Evolutionary conservation across 2,113 vertebrate species (phyloP).

Genomic region (Furnarius figulus): DNA sequence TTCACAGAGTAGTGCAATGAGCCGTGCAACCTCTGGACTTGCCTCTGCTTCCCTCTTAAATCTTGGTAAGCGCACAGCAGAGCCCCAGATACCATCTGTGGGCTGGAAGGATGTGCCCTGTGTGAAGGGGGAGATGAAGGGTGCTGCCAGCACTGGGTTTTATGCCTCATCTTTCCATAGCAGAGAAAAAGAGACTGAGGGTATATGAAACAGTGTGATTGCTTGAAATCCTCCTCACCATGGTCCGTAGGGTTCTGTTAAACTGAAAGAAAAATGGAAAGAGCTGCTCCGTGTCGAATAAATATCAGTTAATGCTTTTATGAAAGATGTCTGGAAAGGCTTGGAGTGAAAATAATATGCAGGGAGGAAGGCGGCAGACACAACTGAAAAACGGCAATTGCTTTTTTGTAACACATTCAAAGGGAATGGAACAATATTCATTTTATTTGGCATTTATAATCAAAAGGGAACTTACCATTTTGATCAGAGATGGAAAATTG

Average conservation of each 20-base stretch:
- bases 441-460: constrained; percentile 13
- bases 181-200: neutral
- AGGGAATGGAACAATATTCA: neutral
- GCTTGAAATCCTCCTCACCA: neutral
- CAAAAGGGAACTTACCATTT: neutral
- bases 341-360: neutral
- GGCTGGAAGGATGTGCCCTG: neutral
- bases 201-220: neutral
- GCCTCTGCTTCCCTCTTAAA: neutral
- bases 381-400: neutral
- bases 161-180: neutral
- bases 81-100: neutral
- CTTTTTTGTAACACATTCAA: neutral
- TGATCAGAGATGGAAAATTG: constrained; percentile 25
- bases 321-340: neutral
- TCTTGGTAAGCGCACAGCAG: neutral
- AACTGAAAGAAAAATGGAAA: neutral
- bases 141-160: neutral
- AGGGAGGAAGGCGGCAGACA: neutral
- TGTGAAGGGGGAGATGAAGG: neutral
- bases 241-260: neutral
- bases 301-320: neutral
- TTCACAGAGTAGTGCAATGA: neutral
- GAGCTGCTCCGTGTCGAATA: neutral
- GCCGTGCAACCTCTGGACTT: neutral